Evolutionary conservation across 1,140 invertebrate genomes (phyloP).

Genomic region (Dolichoris vasculosae): DNA sequence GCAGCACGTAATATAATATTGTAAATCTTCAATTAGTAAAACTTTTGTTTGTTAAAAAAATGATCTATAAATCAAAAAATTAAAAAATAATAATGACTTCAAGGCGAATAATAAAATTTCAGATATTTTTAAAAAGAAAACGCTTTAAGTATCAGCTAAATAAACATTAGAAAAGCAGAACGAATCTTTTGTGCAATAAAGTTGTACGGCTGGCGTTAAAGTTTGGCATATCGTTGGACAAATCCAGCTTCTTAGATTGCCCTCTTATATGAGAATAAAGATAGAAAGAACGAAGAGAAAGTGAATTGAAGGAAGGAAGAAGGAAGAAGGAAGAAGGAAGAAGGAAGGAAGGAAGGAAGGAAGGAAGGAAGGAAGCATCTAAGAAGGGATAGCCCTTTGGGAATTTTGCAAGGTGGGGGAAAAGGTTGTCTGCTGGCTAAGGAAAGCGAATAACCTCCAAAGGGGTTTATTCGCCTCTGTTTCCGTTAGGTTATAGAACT

Average conservation of each 20-base stretch:
- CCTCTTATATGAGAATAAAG: background rate
- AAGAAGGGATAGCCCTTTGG: background rate
- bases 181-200: background rate
- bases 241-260: background rate
- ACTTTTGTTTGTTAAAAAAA: no score
- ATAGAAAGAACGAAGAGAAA: background rate
- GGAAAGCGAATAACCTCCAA: conserved; percentile 23
- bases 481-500: background rate
- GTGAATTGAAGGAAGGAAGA: background rate
- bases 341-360: background rate
- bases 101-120: no score
- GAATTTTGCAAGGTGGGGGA: background rate
- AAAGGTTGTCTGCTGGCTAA: conserved; percentile 21
- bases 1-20: no score
- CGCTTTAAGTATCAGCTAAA: background rate
- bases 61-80: no score
- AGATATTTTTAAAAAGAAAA: background rate
- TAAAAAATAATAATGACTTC: no score
- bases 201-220: background rate
- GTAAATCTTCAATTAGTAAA: no score
- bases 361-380: background rate
- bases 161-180: background rate
- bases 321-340: background rate
- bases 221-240: conserved; percentile 20
- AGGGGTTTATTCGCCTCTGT: conserved; percentile 20